A percentile compares a stretch with the other conserved stretches of the same genome.
Evolutionary conservation across 1,140 invertebrate species (phyloP).

Genomic region (Archivesica marissinica): DNA sequence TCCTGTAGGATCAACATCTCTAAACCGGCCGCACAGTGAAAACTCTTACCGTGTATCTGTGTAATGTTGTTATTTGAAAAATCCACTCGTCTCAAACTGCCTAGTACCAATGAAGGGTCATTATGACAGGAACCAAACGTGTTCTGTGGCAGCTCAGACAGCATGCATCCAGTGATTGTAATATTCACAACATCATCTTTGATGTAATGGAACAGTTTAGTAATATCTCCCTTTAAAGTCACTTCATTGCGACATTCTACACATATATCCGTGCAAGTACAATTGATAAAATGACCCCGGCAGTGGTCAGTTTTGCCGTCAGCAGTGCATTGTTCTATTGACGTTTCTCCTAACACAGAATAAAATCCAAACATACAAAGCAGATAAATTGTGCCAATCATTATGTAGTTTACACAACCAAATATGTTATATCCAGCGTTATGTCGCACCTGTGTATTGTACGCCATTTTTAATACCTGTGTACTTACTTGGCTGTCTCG

Average conservation of each 20-base stretch:
- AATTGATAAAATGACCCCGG: conserved; percentile 23
- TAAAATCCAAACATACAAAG: background rate
- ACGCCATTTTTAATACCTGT: conserved; percentile 29
- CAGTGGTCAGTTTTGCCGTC: too few species aligned
- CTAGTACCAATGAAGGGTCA: background rate
- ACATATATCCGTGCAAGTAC: conserved; percentile 38
- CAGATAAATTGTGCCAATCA: background rate
- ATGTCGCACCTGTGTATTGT: conserved; percentile 10
- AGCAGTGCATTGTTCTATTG: too few species aligned
- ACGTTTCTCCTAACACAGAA: background rate
- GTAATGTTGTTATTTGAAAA: conserved; percentile 63
- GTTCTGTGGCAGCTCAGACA: conserved; percentile 45
- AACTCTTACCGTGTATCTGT: conserved; percentile 62
- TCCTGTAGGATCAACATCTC: conserved; percentile 51
- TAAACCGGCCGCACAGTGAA: conserved; percentile 52
- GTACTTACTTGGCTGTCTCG: conserved; percentile 6
- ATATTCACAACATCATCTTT: conserved; percentile 43
- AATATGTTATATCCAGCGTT: conserved; percentile 4
- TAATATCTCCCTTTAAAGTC: conserved; percentile 25
- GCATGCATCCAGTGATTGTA: conserved; percentile 32
- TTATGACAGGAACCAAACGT: conserved; percentile 44
- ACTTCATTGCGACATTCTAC: conserved; percentile 43
- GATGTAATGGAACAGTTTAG: conserved; percentile 19
- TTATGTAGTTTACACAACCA: background rate
- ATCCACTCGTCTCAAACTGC: conserved; percentile 42